Evolutionary conservation across 2,888 invertebrate species (phyloP).

Genomic region (Drosophila paramelanica): DNA sequence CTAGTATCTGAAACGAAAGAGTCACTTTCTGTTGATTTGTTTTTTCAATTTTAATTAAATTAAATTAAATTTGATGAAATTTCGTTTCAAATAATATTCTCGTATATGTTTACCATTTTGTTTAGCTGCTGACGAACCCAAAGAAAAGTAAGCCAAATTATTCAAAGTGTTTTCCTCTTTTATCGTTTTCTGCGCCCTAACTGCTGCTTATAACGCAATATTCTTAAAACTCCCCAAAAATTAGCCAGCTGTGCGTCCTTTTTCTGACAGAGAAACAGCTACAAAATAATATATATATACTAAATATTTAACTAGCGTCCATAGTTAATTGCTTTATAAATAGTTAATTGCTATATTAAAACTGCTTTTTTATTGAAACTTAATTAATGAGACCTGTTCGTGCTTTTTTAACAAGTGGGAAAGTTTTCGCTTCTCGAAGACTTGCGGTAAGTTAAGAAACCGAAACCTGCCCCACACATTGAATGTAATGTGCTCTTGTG

Average conservation of each 20-base stretch:
- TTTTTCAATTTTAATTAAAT: background rate
- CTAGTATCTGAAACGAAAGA: background rate
- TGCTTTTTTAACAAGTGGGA: slow-evolving; percentile 53
- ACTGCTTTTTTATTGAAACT: slow-evolving; percentile 8
- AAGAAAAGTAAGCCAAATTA: slow-evolving; percentile 92
- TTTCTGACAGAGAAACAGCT: background rate
- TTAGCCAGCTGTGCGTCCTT: background rate
- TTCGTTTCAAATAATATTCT: slow-evolving; percentile 7
- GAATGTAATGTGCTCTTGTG: slow-evolving; percentile 6
- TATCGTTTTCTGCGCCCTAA: background rate
- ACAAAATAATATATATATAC: background rate
- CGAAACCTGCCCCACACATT: background rate
- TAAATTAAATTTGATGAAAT: background rate
- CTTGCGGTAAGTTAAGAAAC: slow-evolving; percentile 54
- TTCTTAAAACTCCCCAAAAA: background rate
- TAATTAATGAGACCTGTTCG: slow-evolving; percentile 21
- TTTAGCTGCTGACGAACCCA: slow-evolving; percentile 96
- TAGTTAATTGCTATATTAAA: background rate
- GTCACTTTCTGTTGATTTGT: background rate
- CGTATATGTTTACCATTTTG: slow-evolving; percentile 42
- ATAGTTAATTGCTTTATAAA: background rate
- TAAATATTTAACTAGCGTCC: background rate
- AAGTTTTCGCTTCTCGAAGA: slow-evolving; percentile 54
- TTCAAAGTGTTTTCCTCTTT: background rate
- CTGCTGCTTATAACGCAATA: slow-evolving; percentile 20